Conservation (phyloP, 2,797 vertebrate genomes). For the Odontamblyopus lacepedii region DNA sequence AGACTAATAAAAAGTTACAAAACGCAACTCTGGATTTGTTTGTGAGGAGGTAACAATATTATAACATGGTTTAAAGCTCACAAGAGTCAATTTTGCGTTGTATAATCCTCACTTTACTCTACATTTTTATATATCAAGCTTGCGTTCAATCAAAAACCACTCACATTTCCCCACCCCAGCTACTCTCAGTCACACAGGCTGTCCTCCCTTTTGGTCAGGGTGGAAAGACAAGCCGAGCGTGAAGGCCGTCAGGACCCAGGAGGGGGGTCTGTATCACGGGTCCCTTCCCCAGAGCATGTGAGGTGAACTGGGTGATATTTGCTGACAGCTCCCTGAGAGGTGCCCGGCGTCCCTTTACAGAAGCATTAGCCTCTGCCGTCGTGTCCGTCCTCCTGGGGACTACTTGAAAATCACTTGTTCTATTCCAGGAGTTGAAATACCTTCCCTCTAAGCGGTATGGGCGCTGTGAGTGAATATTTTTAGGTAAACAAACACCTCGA, state of each 20-base stretch:
- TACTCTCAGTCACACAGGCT: slow-evolving; percentile 21
- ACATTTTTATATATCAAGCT: neutral
- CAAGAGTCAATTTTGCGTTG: too few relatives aligned
- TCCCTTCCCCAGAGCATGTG: slow-evolving; percentile 38
- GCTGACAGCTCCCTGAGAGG: slow-evolving; percentile 56
- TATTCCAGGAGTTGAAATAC: slow-evolving; percentile 16
- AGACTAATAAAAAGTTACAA: too few relatives aligned
- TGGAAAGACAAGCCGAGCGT: slow-evolving; percentile 51
- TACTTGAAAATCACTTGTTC: slow-evolving; percentile 28
- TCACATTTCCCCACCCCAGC: neutral
- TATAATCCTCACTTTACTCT: too few relatives aligned
- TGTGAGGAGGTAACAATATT: too few relatives aligned
- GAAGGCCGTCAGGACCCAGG: slow-evolving; percentile 28
- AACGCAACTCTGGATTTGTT: too few relatives aligned
- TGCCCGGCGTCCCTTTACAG: slow-evolving; percentile 40
- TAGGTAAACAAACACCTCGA: neutral
- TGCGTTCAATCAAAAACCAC: neutral
- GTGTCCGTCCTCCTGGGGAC: slow-evolving; percentile 10
- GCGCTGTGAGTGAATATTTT: neutral
- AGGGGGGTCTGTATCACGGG: slow-evolving; percentile 18
- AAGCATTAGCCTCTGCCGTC: slow-evolving; percentile 22
- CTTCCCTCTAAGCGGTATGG: neutral
- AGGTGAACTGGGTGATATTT: slow-evolving; percentile 62
- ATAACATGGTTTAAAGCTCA: too few relatives aligned
- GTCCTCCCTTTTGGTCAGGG: slow-evolving; percentile 25